Evolutionary conservation across 1,140 invertebrate species (phyloP).

Genomic region (Ptiloglossa arizonensis): DNA sequence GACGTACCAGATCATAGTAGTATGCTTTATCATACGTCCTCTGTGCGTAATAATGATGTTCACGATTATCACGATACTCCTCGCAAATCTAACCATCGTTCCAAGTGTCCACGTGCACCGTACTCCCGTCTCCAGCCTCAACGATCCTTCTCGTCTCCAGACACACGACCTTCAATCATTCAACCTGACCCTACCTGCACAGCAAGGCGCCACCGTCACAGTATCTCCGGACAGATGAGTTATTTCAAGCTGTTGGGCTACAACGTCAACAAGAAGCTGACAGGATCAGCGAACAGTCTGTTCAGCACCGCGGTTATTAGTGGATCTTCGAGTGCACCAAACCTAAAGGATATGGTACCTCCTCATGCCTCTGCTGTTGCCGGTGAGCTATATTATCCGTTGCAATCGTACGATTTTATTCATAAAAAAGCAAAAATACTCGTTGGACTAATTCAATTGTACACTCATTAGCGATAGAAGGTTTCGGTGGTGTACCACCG

Average conservation of each 20-base stretch:
- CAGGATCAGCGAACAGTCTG: constrained; percentile 89
- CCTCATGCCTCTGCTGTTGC: constrained; percentile 86
- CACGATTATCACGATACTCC: constrained; percentile 25
- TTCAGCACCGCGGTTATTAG: constrained; percentile 97
- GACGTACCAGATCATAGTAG: constrained; percentile 13
- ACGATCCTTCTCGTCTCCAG: constrained; percentile 80
- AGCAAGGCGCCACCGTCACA: constrained; percentile 93
- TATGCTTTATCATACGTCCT: constrained; percentile 34
- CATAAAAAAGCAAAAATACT: neutral
- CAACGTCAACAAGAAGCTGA: constrained; percentile 86
- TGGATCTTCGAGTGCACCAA: constrained; percentile 94
- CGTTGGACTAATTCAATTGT: neutral
- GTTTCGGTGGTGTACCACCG: constrained; percentile 94
- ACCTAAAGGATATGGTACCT: constrained; percentile 92
- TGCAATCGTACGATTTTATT: neutral
- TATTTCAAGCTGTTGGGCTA: constrained; percentile 93
- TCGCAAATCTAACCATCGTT: constrained; percentile 42
- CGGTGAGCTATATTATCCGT: constrained; percentile 82
- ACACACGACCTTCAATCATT: constrained; percentile 82
- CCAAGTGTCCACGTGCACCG: constrained; percentile 55
- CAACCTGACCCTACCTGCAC: constrained; percentile 84
- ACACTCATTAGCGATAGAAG: constrained; percentile 86
- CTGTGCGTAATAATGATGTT: constrained; percentile 22
- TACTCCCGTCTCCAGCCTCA: constrained; percentile 73
- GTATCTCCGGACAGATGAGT: constrained; percentile 95